Conservation (phyloP, 2,888 invertebrate genomes). For the Trypoxylon attenuatum region DNA sequence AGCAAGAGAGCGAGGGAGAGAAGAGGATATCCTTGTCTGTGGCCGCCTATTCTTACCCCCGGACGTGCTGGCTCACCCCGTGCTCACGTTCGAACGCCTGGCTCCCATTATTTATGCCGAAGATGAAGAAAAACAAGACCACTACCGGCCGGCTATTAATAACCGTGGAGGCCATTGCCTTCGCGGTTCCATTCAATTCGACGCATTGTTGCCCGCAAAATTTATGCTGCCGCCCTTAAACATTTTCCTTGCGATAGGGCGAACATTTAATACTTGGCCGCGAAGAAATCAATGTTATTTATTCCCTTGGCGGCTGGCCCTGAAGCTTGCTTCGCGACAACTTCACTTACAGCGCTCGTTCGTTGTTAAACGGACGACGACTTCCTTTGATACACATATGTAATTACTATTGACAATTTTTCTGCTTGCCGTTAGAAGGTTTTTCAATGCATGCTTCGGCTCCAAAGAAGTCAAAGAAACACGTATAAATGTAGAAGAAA, state of each 20-base stretch:
- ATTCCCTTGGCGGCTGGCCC: too few species aligned
- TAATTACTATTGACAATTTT: too few species aligned
- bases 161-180: constrained; percentile 4
- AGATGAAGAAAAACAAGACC: constrained; percentile 24
- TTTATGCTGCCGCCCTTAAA: not conserved
- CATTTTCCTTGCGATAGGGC: not conserved
- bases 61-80: constrained; percentile 1
- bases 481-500: too few species aligned
- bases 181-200: not conserved
- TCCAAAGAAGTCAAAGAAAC: too few species aligned
- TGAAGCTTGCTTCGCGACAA: too few species aligned
- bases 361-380: too few species aligned
- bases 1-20: too few species aligned
- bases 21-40: too few species aligned
- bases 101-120: constrained; percentile 33
- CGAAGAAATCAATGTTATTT: not conserved
- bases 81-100: constrained; percentile 7
- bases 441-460: too few species aligned
- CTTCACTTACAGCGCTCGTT: not conserved
- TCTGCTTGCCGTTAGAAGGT: too few species aligned
- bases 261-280: not conserved
- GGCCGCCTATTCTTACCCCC: constrained; percentile 22
- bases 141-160: constrained; percentile 29
- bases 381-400: too few species aligned
- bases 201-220: not conserved